Evolutionary conservation across 35 echinoderm and acorn worm species (phyloP), one percentile per base, ranked within the genome.

Genomic region (Heliocidaris tuberculata): DNA sequence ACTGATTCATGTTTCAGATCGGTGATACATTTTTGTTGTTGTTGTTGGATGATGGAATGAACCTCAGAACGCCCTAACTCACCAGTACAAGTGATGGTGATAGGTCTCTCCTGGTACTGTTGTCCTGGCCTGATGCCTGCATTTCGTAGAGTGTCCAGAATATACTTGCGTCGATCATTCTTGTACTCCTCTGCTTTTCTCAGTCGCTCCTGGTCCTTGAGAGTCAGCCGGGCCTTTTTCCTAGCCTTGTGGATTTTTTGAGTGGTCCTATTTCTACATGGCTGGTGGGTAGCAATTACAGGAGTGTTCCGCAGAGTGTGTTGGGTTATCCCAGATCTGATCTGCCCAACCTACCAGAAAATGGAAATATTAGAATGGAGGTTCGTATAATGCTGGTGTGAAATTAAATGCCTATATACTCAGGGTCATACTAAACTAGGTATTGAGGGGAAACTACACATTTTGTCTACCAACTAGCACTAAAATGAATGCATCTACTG

Each of bases 51-150:
- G 35, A 42, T 42, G 35, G 35, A 42, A 15, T 56, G 10, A 10
- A 56, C 52, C 15, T 56, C 9, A 56, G 52, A 56, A 56, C 9
- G 11, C 48, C 0, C 47, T 30, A 59, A 42, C 65, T 88, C 95
- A 98, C 97, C 94, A 95, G 97, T 98, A 89, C 96, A 98, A 32
- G 97, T 98, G 30, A 98, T 98, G 85, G 97, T 98, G 13, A 98
- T 96, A 32, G 96, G 85, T 71, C 97, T 96, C 94, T 96, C 93
- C 19, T 94, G 90, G 87, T 94, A 94, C 78, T 94, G 95, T 7
- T 65, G 86, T 48, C 97, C 96, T 13, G 94, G 94, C 60, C 96
- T 96, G n/a, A 98, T 98, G 13, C 97, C 97, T 87, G 97, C 96
- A 48, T 98, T 96, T 85, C 95, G 95, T 13, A 98, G 92, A 31